Evolutionary conservation across 2,797 vertebrate species (phyloP).

Genomic region (Halcyon leucocephala): DNA sequence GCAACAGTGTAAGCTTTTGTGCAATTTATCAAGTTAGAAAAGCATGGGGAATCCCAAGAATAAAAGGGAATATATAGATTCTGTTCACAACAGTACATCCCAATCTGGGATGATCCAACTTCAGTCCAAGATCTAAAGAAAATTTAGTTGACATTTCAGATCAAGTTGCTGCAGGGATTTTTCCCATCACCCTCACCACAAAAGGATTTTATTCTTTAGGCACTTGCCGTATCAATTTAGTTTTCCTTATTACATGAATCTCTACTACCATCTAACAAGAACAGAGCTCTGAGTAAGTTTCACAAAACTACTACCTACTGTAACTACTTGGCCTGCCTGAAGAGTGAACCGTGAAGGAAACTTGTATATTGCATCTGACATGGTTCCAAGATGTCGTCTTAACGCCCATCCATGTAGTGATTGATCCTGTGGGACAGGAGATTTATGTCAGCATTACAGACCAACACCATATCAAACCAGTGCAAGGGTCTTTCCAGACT

Average conservation of each 20-base stretch:
- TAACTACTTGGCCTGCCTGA: constrained; percentile 81
- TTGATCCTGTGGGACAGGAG: constrained; percentile 79
- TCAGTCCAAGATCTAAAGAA: neutral
- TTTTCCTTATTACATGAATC: neutral
- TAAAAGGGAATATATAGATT: neutral
- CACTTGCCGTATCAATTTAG: neutral
- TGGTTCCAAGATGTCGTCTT: constrained; percentile 67
- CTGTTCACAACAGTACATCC: neutral
- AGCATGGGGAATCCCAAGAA: neutral
- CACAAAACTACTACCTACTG: constrained; percentile 77
- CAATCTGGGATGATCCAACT: neutral
- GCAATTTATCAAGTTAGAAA: neutral
- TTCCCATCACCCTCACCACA: neutral
- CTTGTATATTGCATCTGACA: constrained; percentile 80
- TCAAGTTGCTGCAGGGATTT: neutral
- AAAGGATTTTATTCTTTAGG: neutral
- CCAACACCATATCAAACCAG: neutral
- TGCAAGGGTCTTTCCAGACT: neutral
- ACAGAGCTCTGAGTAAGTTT: neutral
- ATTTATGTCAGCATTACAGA: neutral
- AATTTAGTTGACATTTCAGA: neutral
- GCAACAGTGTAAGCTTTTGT: neutral
- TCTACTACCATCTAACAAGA: neutral
- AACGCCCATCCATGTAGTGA: constrained; percentile 82
- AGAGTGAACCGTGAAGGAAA: constrained; percentile 81